A percentile compares a stretch with the other conserved stretches of the same genome.
These are phyloP conservation scores for Brachyptera risi DNA, from an alignment of 2,888 invertebrate species.

Conservation along the genomic window DNA sequence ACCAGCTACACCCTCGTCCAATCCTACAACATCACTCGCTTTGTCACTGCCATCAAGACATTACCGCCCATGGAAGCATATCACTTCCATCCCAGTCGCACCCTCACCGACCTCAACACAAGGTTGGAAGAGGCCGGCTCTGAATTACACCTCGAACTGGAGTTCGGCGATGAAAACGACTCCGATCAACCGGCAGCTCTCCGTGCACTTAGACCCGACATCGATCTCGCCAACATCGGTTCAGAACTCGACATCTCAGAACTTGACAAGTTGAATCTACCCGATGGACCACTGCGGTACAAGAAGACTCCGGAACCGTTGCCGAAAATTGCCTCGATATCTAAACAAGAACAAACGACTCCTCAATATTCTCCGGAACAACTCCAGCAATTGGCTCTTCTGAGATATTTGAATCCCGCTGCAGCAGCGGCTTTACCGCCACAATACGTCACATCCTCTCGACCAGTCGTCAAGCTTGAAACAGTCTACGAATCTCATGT, in stretches of 20 bases:
- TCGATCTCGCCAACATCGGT: slow-evolving; percentile 68
- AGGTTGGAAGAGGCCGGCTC: slow-evolving; percentile 85
- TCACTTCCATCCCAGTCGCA: slow-evolving; percentile 81
- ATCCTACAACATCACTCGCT: slow-evolving; percentile 79
- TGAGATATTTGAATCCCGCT: slow-evolving; percentile 65
- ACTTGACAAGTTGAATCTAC: slow-evolving; percentile 53
- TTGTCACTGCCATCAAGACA: slow-evolving; percentile 88
- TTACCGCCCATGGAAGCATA: slow-evolving; percentile 82
- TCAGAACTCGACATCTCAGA: slow-evolving; percentile 66
- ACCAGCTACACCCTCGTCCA: slow-evolving; percentile 79
- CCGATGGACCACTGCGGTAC: slow-evolving; percentile 52
- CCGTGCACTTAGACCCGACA: slow-evolving; percentile 58
- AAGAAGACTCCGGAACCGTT: slow-evolving; percentile 65
- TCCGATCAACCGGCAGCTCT: slow-evolving; percentile 45
- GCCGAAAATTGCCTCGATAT: slow-evolving; percentile 56
- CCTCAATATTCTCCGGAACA: slow-evolving; percentile 59
- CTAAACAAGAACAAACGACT: slow-evolving; percentile 15
- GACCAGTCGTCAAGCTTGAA: slow-evolving; percentile 62
- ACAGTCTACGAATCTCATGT: slow-evolving; percentile 80
- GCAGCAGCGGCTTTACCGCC: slow-evolving; percentile 58
- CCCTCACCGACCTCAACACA: slow-evolving; percentile 83
- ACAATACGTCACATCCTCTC: slow-evolving; percentile 72
- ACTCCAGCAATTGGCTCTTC: slow-evolving; percentile 65
- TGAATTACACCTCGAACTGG: slow-evolving; percentile 78
- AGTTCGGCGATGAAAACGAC: slow-evolving; percentile 74